Base-by-base conservation (phyloP, 1,140 invertebrate species). In the Brachionus rotundiformis region DNA sequence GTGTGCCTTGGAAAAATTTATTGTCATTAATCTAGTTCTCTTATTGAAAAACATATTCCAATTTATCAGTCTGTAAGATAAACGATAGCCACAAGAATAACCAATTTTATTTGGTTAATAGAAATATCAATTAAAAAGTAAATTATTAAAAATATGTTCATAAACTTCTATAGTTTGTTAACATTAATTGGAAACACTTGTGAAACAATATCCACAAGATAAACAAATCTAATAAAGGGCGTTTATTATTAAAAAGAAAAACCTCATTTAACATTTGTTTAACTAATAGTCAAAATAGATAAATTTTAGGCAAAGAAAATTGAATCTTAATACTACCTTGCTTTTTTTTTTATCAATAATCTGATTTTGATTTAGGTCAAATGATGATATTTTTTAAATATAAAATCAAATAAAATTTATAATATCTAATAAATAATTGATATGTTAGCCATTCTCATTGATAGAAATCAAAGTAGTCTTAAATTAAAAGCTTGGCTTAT, bases 351-450 rank as follows among this genome's bases (percentile, higher is more conserved):
- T 41, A 41, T 41, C 39, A 41, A 49, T 49, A 49, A 49, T 49
- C 47, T 54, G 47, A 54, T 54, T 54, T 54, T 5, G 19, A 54
- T 54, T 54, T 54, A 54, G 47, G 47, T 54, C 47, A 54, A 54
- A 54, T 19, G 7, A 54, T 54, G 47, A 54, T 54, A 19, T 41
- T 11, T 41, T 41, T 11, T 41, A 41, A 41, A 41, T 41, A 41
- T 10, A 41, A 41, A 41, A 54, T 54, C 47, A 54, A 54, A 54
- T 54, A 54, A 25, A n/a, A n/a, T n/a, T n/a, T 6, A 19, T 54
- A 54, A 54, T 54, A 54, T 19, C 47, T 54, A 54, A 54, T 54
- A 54, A 54, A 54, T 25, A 54, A 54, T 54, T 54, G 47, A 54
- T 54, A 54, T 54, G 47, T 54, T 54, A n/a, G 39, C 39, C 39